Evolutionary conservation across 2,797 vertebrate genomes (phyloP).

Genomic region (Argya squamiceps): DNA sequence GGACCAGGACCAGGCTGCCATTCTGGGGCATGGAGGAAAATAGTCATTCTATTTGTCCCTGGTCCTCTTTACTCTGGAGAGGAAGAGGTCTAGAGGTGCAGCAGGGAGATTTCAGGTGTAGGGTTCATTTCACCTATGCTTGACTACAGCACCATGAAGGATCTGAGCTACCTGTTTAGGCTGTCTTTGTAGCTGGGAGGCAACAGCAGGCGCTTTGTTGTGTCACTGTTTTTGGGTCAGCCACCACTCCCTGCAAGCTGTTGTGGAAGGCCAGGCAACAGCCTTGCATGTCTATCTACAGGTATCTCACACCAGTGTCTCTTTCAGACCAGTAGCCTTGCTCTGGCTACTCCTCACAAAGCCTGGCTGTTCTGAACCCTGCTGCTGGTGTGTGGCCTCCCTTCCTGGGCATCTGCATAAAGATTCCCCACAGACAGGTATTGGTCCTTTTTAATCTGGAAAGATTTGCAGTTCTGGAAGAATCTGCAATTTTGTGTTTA

Average conservation of each 20-base stretch:
- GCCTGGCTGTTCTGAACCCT: neutral
- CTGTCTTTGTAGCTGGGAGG: neutral
- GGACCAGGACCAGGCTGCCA: accelerated
- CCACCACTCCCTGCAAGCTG: accelerated
- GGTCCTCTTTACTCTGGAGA: neutral
- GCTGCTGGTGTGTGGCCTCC: accelerated
- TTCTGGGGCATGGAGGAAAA: neutral
- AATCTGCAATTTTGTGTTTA: neutral
- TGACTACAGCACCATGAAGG: neutral
- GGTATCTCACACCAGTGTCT: accelerated
- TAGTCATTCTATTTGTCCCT: neutral
- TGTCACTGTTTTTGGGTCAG: neutral
- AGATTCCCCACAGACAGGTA: neutral
- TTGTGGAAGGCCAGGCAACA: neutral
- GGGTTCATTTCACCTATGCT: neutral
- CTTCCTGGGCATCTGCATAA: neutral
- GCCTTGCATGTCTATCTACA: accelerated
- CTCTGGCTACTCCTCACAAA: neutral
- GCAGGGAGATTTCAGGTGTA: neutral
- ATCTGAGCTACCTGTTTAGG: neutral
- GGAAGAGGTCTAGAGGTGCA: neutral
- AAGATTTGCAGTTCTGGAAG: neutral
- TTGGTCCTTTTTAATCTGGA: neutral
- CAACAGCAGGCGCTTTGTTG: neutral
- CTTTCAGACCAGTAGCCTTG: neutral